Evolutionary conservation across 2,888 invertebrate genomes (phyloP), one percentile per base, ranked within the genome.

Genomic region (Caenorhabditis uteleia): DNA sequence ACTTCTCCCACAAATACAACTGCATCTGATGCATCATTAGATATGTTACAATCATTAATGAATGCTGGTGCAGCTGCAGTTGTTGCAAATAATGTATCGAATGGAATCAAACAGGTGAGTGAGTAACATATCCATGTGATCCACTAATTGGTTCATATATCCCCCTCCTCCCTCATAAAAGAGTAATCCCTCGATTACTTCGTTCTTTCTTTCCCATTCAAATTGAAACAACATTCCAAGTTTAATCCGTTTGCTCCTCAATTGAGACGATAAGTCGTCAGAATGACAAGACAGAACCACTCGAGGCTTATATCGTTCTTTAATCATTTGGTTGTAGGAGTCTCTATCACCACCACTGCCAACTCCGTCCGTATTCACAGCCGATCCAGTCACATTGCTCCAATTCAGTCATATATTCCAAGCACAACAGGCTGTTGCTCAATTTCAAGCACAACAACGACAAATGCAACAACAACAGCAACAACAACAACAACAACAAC

Each of bases 1-100:
- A 58, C 70, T 6, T 70, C 70, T 2, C 65, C 70, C 4, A 68
- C 70, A 5, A 65, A 60, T 33, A 68, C 70, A n/a, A 55, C 67
- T 4, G 58, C 51, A n/a, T 70, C 70, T 10, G 70, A 70, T 25
- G 64, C 57, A 7, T 64, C 64, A n/a, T 57, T 64, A 53, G 64
- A 64, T n/a, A 57, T 64, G 57, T 26, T 64, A n/a, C 44, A 57
- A 10, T 48, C 44, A 12, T 34, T 64, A 45, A 57, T 64, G 64
- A 64, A 57, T 45, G 57, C 53, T 10, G 51, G 42, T 21, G 60
- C 43, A 1, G 60, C 60, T 14, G 51, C 51, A 1, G 46, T 43
- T 7, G 33, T 29, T 4, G 55, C 26, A 10, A 53, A 47, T 1
- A n/a, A n/a, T n/a, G n/a, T n/a, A n/a, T n/a, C n/a, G n/a, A n/a